Conservation (phyloP, 1,140 invertebrate species). For the Drosophila yakuba region DNA sequence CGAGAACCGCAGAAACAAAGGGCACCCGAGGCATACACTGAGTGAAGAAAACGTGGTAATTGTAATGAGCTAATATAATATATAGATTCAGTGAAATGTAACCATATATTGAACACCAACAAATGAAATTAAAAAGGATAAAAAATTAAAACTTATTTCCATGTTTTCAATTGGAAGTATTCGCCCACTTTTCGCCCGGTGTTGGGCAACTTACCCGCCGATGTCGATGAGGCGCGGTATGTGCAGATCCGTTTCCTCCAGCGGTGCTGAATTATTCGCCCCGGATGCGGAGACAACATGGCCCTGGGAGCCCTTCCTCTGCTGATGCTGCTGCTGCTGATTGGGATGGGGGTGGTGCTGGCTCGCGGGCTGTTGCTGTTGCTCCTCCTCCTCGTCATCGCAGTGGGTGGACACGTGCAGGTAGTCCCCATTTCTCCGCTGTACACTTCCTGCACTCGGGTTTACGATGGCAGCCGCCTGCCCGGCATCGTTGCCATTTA, state of each 20-base stretch:
- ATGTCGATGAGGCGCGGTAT: constrained; percentile 87
- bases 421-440: constrained; percentile 88
- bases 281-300: constrained; percentile 30
- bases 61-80: not conserved
- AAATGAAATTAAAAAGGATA: not conserved
- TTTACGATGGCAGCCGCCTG: constrained; percentile 75
- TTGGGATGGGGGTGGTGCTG: constrained; percentile 20
- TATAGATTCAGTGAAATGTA: not conserved
- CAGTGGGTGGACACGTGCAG: constrained; percentile 87
- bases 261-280: constrained; percentile 61
- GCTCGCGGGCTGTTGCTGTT: constrained; percentile 14
- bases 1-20: constrained; percentile 72
- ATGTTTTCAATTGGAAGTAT: too few relatives aligned
- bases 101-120: not conserved
- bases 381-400: constrained; percentile 86
- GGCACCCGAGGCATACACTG: constrained; percentile 9
- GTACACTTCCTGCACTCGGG: constrained; percentile 66
- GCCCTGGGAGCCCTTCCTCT: constrained; percentile 48
- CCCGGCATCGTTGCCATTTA: constrained; percentile 53
- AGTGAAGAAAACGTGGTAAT: not conserved
- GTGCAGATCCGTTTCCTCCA: constrained; percentile 86
- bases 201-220: constrained; percentile 72
- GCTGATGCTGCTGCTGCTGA: constrained; percentile 18
- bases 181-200: not conserved
- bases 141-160: too few relatives aligned